Evolutionary conservation across 2,113 vertebrate genomes (phyloP).

Genomic region (Narcine bancroftii): DNA sequence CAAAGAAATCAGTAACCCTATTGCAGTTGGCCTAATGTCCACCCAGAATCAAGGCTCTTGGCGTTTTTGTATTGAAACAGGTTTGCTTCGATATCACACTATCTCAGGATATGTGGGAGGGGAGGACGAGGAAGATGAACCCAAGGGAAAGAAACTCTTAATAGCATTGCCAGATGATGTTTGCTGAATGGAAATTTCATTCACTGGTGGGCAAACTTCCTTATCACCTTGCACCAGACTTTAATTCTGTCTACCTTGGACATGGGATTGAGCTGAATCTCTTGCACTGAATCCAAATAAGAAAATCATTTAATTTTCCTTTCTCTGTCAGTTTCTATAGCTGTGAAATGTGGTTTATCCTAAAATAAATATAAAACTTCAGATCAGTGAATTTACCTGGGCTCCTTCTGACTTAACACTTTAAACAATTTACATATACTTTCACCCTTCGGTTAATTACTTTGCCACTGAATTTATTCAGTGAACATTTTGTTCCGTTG

Average conservation of each 20-base stretch:
- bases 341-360: slow-evolving; percentile 16
- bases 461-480: neutral
- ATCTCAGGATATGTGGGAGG: neutral
- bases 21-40: neutral
- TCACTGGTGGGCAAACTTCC: neutral
- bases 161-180: neutral
- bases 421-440: slow-evolving; percentile 35
- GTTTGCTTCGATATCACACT: neutral
- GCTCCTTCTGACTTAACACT: slow-evolving; percentile 5
- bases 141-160: neutral
- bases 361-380: slow-evolving; percentile 11
- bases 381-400: slow-evolving; percentile 10
- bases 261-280: neutral
- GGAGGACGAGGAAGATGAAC: too few relatives aligned
- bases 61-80: neutral
- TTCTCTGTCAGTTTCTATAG: neutral
- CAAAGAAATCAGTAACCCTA: neutral
- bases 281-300: neutral
- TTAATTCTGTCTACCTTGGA: neutral
- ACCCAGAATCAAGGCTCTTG: neutral
- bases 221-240: neutral
- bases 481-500: slow-evolving; percentile 6
- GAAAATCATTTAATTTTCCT: neutral
- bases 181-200: neutral
- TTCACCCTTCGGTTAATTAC: slow-evolving; percentile 17